Base-by-base conservation (phyloP, 2,888 invertebrate genomes). In the Cataglyphis cursor region DNA sequence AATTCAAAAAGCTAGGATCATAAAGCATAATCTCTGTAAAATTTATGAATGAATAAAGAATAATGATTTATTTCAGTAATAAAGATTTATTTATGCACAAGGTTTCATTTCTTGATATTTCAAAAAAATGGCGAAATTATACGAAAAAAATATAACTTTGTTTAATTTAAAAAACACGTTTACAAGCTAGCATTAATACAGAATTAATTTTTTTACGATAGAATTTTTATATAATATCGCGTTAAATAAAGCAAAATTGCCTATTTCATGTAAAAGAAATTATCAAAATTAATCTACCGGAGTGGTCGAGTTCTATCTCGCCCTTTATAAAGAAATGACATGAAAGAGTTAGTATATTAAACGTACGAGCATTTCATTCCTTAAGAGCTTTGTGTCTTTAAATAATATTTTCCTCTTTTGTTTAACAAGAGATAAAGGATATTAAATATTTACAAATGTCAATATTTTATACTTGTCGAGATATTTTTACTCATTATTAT, bases 261-360 rank as follows among this genome's bases (percentile, higher is more conserved):
- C 6, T 12, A 3, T 54, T 76, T 76, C 28, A 28, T 3, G 2
- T 28, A 59, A 59, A 80, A 72, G 12, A 72, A 78, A 44, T 21
- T 35, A 31, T 72, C 72, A 44, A 72, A 76, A 54, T 76, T 54
- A 76, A 54, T 21, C 70, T 28, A 21, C 24, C 54, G 31, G 12
- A 65, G 48, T 35, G n/a, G 51, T 51, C 28, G 9, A 68, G 15
- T 10, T 28, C 57, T 68, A 31, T 35, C 57, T 64, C 8, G n/a
- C 1, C 8, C 2, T 54, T 41, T 61, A 35, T 0, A 6, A 54
- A 76, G 6, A 76, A 76, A 68, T 24, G 64, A 64, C 15, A 41
- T 57, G 15, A 76, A 54, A 66, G 12, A 68, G 12, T 59, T 59
- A n/a, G 48, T 51, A n/a, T n/a, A 51, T 51, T n/a, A 51, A 51